Evolutionary conservation across 2,888 invertebrate species (phyloP).

Genomic region (Oconnorella tubifera): DNA sequence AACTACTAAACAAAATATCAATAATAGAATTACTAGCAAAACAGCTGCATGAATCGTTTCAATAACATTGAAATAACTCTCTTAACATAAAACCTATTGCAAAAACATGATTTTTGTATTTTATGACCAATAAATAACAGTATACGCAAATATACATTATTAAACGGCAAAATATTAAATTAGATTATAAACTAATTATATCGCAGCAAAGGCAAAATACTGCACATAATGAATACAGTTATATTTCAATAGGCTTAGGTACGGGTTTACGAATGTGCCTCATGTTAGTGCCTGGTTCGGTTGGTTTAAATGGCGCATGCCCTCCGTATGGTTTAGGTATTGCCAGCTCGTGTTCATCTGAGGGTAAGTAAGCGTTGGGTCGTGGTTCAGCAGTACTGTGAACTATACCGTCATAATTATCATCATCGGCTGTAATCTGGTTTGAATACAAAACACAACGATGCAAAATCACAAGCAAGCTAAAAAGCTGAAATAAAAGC

Average conservation of each 20-base stretch:
- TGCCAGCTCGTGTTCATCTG: conserved; percentile 54
- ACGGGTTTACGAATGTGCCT: conserved; percentile 55
- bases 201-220: no score
- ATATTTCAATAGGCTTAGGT: conserved; percentile 56
- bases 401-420: no score
- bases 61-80: no score
- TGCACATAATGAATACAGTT: background rate
- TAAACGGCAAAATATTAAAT: no score
- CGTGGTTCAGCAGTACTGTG: conserved; percentile 55
- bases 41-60: no score
- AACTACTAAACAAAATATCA: no score
- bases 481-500: background rate
- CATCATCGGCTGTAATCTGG: conserved; percentile 47
- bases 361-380: conserved; percentile 57
- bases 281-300: conserved; percentile 54
- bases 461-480: background rate
- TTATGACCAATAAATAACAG: no score
- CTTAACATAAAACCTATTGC: no score
- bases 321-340: conserved; percentile 55
- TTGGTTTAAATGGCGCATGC: conserved; percentile 56
- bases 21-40: no score
- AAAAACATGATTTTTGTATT: no score
- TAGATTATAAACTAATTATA: no score
- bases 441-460: background rate
- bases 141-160: no score